phyloP scores from a whole-genome alignment of 2,113 vertebrate species.

The Etia nguti region DNA sequence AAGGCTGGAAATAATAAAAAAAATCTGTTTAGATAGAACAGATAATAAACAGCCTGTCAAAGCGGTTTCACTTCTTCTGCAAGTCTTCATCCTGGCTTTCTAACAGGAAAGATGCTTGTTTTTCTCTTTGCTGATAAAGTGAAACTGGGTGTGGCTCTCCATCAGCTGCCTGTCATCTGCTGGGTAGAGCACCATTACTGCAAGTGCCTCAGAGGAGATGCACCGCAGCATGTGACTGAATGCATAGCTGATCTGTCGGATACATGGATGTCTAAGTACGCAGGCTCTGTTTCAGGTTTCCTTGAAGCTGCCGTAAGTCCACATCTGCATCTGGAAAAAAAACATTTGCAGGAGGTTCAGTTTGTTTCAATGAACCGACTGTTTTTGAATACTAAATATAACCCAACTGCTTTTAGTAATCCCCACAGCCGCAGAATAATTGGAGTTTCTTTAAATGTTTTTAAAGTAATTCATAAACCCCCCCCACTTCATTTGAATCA shows the following conservation, averaged over 20 bases:
- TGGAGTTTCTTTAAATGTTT: neutral
- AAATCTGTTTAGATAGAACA: neutral
- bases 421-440: neutral
- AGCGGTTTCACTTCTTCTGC: constrained; percentile 7
- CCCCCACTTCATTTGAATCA: neutral
- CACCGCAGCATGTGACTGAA: neutral
- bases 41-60: neutral
- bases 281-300: neutral
- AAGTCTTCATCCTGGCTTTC: neutral
- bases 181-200: neutral
- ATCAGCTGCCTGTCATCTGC: constrained; percentile 5
- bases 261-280: neutral
- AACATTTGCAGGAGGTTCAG: neutral
- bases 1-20: neutral
- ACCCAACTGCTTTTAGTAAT: neutral
- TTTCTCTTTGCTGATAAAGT: neutral
- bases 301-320: neutral
- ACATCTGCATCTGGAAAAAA: neutral
- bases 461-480: neutral
- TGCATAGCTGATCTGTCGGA: neutral
- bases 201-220: neutral
- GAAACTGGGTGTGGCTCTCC: constrained; percentile 28
- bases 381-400: neutral
- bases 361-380: neutral
- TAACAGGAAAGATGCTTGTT: neutral